Evolutionary conservation across 2,888 invertebrate species (phyloP).

Genomic region (Agrotis segetum): DNA sequence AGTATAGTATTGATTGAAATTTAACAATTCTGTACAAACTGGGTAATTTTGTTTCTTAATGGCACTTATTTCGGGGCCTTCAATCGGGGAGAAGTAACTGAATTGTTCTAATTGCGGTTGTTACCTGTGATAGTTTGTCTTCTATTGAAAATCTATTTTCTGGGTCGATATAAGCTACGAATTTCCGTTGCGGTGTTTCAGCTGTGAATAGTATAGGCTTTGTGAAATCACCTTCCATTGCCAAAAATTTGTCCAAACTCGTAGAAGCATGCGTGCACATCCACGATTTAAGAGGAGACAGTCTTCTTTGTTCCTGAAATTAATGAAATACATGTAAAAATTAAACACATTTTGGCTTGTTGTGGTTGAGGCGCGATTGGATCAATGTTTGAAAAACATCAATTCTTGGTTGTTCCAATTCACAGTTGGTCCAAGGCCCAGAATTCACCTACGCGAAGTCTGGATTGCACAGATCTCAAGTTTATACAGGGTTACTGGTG

Average conservation of each 20-base stretch:
- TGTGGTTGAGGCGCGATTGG: too few relatives aligned
- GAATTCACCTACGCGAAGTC: too few relatives aligned
- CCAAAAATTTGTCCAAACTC: constrained; percentile 95
- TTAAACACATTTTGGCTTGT: too few relatives aligned
- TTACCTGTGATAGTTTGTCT: constrained; percentile 98
- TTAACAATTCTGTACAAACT: too few relatives aligned
- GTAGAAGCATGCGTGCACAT: constrained; percentile 96
- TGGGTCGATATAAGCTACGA: constrained; percentile 98
- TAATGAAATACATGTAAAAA: not conserved
- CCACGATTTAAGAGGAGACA: constrained; percentile 98
- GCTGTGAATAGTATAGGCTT: constrained; percentile 96
- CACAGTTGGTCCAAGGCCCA: too few relatives aligned
- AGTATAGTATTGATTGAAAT: too few relatives aligned
- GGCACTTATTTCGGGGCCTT: too few relatives aligned
- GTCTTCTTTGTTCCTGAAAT: constrained; percentile 93
- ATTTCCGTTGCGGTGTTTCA: constrained; percentile 96
- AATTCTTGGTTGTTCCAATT: too few relatives aligned
- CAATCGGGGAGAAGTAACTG: not conserved
- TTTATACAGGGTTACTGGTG: too few relatives aligned
- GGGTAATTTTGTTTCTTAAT: too few relatives aligned
- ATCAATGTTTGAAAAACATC: too few relatives aligned
- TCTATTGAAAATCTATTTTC: constrained; percentile 96
- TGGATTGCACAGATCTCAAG: too few relatives aligned
- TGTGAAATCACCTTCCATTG: constrained; percentile 92
- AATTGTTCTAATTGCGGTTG: not conserved